Conservation (phyloP, 2,888 invertebrate genomes). For the Megastigmus dorsalis region DNA sequence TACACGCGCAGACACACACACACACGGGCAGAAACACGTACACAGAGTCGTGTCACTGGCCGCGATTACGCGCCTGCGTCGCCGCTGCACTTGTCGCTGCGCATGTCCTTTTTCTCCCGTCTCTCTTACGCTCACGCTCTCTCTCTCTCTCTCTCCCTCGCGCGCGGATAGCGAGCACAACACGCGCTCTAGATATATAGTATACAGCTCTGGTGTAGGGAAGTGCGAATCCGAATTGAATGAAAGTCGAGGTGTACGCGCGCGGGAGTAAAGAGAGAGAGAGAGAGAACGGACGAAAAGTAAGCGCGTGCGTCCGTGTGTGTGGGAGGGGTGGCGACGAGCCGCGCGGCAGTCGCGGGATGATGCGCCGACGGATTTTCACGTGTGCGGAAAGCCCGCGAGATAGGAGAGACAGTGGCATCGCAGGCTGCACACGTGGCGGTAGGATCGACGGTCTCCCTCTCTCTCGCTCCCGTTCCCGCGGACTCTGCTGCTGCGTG, state of each 20-base stretch:
- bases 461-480: too few relatives aligned
- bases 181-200: too few relatives aligned
- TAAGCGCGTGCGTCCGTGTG: neutral
- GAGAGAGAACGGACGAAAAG: too few relatives aligned
- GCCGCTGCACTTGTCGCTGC: neutral
- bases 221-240: slow-evolving; percentile 34
- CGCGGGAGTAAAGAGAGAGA: neutral
- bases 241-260: too few relatives aligned
- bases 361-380: neutral
- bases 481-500: slow-evolving; percentile 11
- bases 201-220: too few relatives aligned
- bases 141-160: neutral
- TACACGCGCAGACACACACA: neutral
- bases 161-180: neutral
- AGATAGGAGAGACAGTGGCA: too few relatives aligned
- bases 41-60: too few relatives aligned
- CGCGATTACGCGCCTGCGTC: neutral
- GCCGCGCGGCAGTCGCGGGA: neutral
- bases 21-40: neutral
- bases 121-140: too few relatives aligned
- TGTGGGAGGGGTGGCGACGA: neutral
- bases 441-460: too few relatives aligned
- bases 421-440: too few relatives aligned
- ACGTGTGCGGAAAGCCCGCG: neutral
- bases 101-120: neutral